These are phyloP conservation scores for Prochilodus magdalenae DNA, from an alignment of 2,113 vertebrate genomes.

Conservation along the genomic window DNA sequence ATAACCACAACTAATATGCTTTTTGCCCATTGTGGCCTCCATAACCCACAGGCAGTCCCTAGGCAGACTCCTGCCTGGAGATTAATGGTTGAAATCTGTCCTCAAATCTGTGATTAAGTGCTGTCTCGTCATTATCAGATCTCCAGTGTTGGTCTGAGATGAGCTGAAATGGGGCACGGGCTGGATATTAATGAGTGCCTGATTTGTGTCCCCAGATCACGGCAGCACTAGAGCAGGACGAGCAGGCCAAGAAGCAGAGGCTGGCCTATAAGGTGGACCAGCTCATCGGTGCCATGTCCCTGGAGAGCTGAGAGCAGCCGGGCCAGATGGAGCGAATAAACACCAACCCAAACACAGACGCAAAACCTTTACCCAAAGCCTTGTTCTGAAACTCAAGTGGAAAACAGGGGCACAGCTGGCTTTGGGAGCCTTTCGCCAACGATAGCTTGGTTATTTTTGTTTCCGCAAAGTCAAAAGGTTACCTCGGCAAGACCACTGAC, in stretches of 20 bases:
- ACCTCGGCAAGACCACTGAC: constrained; percentile 26
- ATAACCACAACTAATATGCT: too few relatives aligned
- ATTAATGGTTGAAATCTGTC: constrained; percentile 32
- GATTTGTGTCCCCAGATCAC: constrained; percentile 82
- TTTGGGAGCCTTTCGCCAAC: constrained; percentile 26
- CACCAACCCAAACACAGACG: constrained; percentile 16
- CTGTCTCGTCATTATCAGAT: constrained; percentile 18
- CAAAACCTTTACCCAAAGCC: constrained; percentile 46
- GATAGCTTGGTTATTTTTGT: constrained; percentile 27
- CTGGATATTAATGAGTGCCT: constrained; percentile 8
- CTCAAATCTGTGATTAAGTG: constrained; percentile 7
- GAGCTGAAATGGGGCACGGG: background rate
- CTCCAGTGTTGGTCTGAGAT: background rate
- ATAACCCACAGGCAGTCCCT: background rate
- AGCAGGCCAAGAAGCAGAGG: constrained; percentile 92
- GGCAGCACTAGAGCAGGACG: constrained; percentile 91
- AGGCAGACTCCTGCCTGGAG: constrained; percentile 1
- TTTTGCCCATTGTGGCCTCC: background rate
- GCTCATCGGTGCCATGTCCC: constrained; percentile 92
- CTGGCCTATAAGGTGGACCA: constrained; percentile 96
- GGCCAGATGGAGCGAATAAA: constrained; percentile 21
- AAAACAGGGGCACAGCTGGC: constrained; percentile 34
- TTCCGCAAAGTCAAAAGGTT: constrained; percentile 33
- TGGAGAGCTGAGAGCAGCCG: constrained; percentile 88
- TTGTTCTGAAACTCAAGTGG: constrained; percentile 6